Evolutionary conservation across 1,140 invertebrate species (phyloP).

Genomic region (Polyergus mexicanus): DNA sequence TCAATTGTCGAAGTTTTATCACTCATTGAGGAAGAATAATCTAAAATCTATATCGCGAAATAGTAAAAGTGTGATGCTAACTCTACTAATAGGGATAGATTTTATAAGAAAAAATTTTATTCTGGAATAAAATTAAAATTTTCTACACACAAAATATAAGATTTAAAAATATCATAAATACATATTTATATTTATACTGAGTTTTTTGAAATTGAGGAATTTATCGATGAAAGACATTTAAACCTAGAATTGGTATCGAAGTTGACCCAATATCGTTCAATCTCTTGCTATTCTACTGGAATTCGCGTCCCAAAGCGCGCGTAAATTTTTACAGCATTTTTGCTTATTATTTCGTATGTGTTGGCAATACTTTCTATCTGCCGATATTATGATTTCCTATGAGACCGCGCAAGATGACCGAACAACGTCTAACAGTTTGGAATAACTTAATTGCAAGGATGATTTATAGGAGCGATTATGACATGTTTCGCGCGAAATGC

Average conservation of each 20-base stretch:
- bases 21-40: not conserved
- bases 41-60: not conserved
- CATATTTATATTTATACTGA: not conserved
- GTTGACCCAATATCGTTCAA: constrained; percentile 23
- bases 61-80: not conserved
- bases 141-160: not conserved
- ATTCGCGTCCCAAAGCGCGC: constrained; percentile 25
- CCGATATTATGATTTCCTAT: constrained; percentile 47
- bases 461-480: constrained; percentile 33
- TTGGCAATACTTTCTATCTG: constrained; percentile 1
- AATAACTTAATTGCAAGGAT: constrained; percentile 30
- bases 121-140: not conserved
- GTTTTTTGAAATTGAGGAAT: not conserved
- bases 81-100: not conserved
- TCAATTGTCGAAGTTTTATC: not conserved
- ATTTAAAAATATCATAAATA: constrained; percentile 3
- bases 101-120: not conserved
- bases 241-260: not conserved
- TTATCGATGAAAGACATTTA: constrained; percentile 32
- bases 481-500: not conserved
- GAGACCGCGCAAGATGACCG: constrained; percentile 29
- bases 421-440: constrained; percentile 24
- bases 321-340: constrained; percentile 27
- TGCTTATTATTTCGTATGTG: constrained; percentile 34
- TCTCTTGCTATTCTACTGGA: constrained; percentile 47